Percentiles rank a stretch among this genome's conserved stretches.
phyloP scores from a whole-genome alignment of 2,888 invertebrate species.

The Eueremaeus valkanovi region DNA sequence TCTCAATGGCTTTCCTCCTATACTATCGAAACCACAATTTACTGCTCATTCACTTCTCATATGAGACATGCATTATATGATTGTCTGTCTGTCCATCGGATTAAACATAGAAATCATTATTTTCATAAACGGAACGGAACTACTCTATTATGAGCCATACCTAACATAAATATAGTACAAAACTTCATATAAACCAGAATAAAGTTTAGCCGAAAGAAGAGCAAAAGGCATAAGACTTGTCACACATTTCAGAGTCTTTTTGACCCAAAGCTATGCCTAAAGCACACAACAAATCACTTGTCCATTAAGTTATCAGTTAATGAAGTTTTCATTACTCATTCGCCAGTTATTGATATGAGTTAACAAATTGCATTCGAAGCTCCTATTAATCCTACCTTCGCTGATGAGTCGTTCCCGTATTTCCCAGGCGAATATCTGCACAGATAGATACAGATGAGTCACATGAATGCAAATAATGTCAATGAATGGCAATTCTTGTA shows the following conservation, averaged over 20 bases:
- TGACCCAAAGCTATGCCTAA: not conserved
- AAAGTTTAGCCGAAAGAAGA: too few relatives aligned
- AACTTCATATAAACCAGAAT: too few relatives aligned
- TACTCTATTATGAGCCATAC: too few relatives aligned
- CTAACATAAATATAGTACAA: too few relatives aligned
- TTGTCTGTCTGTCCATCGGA: slow-evolving; percentile 4
- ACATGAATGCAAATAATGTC: too few relatives aligned
- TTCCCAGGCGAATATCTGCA: slow-evolving; percentile 99
- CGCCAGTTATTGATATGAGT: slow-evolving; percentile 4
- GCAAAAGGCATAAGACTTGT: slow-evolving; percentile 21
- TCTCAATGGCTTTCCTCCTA: slow-evolving; percentile 2
- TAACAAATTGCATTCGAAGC: slow-evolving; percentile 48
- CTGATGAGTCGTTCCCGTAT: slow-evolving; percentile 91
- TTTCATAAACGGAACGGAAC: not conserved
- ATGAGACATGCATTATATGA: slow-evolving; percentile 2
- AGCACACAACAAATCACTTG: slow-evolving; percentile 19
- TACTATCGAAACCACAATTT: slow-evolving; percentile 14
- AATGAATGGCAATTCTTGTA: too few relatives aligned
- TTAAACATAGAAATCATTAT: not conserved
- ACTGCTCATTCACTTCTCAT: slow-evolving; percentile 2
- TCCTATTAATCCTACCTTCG: slow-evolving; percentile 66
- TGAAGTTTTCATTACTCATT: slow-evolving; percentile 20
- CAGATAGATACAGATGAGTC: too few relatives aligned
- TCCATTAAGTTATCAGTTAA: slow-evolving; percentile 37
- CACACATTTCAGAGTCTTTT: not conserved